Evolutionary conservation across 2,113 vertebrate species (phyloP).

Genomic region (Alligator mississippiensis): DNA sequence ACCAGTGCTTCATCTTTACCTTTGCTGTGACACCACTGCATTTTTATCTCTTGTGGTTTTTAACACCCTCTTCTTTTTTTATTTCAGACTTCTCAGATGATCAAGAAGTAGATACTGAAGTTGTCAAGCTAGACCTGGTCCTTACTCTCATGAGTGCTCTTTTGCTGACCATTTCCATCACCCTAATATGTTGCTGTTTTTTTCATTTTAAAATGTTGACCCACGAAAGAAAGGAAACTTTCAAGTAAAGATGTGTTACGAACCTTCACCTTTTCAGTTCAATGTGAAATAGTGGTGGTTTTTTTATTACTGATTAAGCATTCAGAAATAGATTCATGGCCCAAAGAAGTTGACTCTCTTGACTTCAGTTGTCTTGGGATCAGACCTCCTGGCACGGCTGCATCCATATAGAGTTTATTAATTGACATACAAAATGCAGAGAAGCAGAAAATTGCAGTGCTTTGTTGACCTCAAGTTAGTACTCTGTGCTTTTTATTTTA

Average conservation of each 20-base stretch:
- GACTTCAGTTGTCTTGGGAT: background rate
- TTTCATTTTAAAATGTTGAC: background rate
- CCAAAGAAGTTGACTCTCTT: background rate
- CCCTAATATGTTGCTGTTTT: background rate
- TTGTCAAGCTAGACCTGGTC: background rate
- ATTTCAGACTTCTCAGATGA: background rate
- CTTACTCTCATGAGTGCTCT: background rate
- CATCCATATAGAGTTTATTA: background rate
- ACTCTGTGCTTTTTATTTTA: background rate
- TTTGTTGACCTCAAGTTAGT: background rate
- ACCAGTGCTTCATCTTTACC: background rate
- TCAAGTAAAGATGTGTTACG: background rate
- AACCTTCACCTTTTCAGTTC: background rate
- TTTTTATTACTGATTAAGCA: background rate
- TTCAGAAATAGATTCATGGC: background rate
- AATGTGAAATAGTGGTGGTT: background rate
- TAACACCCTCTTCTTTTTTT: background rate
- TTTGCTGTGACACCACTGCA: background rate
- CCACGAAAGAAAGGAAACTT: background rate
- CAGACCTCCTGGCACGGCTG: background rate
- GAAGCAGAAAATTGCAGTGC: background rate
- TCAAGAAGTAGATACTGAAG: background rate
- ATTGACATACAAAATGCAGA: background rate
- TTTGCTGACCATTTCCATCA: background rate
- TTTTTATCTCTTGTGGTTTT: background rate